A percentile compares a stretch with the other conserved stretches of the same genome.
Conservation (phyloP, 2,113 vertebrate species). For the Trochalopteron elliotii region DNA sequence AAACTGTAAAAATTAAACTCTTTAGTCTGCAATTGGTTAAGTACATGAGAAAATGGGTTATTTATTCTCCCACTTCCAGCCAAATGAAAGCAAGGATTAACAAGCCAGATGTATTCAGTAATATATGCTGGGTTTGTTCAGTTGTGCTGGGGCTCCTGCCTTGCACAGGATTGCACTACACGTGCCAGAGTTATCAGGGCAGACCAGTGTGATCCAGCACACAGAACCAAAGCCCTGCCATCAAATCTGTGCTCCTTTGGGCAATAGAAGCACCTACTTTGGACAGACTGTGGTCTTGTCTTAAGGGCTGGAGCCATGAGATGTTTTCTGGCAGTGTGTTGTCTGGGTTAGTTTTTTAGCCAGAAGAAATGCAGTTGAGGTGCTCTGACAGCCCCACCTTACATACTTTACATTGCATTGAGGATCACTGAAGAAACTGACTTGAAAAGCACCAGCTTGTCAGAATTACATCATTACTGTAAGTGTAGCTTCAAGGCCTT, state of each 20-base stretch:
- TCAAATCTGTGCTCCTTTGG: neutral
- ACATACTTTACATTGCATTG: neutral
- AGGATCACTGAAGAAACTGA: neutral
- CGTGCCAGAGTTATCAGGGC: neutral
- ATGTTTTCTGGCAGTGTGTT: neutral
- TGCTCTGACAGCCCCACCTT: neutral
- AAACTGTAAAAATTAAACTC: neutral
- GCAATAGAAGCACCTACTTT: accelerated
- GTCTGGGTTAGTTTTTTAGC: neutral
- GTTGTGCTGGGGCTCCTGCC: neutral
- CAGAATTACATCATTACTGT: neutral
- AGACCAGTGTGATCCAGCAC: neutral
- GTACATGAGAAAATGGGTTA: neutral
- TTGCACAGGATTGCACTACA: neutral
- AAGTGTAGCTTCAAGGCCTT: neutral
- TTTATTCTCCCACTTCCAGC: neutral
- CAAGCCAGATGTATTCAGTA: neutral
- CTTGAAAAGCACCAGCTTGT: neutral
- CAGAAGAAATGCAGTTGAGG: neutral
- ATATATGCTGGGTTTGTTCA: neutral
- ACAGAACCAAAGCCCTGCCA: neutral
- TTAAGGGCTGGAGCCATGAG: neutral
- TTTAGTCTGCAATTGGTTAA: neutral
- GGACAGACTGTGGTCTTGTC: neutral
- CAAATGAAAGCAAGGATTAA: neutral